Percentiles rank a stretch among this genome's conserved stretches.
Conservation (phyloP, 2,888 invertebrate genomes). For the Prosapia bicincta region DNA sequence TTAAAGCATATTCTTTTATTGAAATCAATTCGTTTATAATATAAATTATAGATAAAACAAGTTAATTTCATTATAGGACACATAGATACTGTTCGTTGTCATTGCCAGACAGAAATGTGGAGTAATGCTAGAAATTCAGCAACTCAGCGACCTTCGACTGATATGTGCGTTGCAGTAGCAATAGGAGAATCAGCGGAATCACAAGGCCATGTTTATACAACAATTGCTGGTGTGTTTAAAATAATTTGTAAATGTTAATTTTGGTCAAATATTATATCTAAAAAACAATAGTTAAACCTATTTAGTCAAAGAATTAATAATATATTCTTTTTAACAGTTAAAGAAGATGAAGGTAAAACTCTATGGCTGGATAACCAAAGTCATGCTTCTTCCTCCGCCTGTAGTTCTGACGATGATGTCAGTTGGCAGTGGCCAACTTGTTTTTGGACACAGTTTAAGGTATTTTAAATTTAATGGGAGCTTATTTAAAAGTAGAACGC, state of each 20-base stretch:
- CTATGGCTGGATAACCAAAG: slow-evolving; percentile 68
- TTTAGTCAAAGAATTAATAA: not conserved
- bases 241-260: not conserved
- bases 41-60: too few species aligned
- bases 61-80: slow-evolving; percentile 35
- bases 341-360: slow-evolving; percentile 62
- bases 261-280: not conserved
- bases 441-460: slow-evolving; percentile 73
- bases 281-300: not conserved
- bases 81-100: slow-evolving; percentile 36
- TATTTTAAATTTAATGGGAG: too few species aligned
- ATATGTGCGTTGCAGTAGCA: slow-evolving; percentile 42
- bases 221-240: slow-evolving; percentile 39
- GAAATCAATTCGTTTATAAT: too few species aligned
- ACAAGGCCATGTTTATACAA: slow-evolving; percentile 41
- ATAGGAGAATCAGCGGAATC: slow-evolving; percentile 40
- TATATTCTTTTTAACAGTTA: slow-evolving; percentile 45
- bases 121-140: slow-evolving; percentile 28
- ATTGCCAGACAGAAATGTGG: slow-evolving; percentile 38
- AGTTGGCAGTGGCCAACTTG: slow-evolving; percentile 71
- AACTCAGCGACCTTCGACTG: slow-evolving; percentile 32
- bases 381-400: slow-evolving; percentile 60
- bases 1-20: too few species aligned
- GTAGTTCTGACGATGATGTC: slow-evolving; percentile 62
- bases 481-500: too few species aligned